Evolutionary conservation across 1,140 invertebrate species (phyloP), one percentile per base, ranked within the genome.

Genomic region (Phymorhynchus buccinoides): DNA sequence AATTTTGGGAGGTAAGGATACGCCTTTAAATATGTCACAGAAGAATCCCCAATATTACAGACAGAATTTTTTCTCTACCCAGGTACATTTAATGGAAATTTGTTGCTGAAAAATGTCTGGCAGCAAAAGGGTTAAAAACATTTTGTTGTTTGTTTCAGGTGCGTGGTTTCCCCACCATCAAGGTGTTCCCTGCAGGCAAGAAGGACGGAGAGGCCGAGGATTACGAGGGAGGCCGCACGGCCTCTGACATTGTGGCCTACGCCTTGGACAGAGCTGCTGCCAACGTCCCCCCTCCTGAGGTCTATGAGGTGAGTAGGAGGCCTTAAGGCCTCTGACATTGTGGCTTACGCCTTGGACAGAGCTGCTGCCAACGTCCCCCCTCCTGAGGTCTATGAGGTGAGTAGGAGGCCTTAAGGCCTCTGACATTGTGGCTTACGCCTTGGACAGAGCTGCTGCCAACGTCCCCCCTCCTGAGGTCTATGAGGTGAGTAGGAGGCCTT

Each of bases 131-230:
- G 32, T 1, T 12, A 37, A 39, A 77, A 77, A 35, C 27, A 77
- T 22, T n/a, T 30, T 48, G 32, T 37, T 52, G 42, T 32, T 77
- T 18, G 48, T 82, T 85, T 14, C 82, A 94, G 93, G 96, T 99
- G 52, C 95, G 96, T 89, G 98, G 99, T 0, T 99, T 98, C 94
- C 99, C 99, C 16, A 99, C 98, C 14, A 99, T 99, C 86, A 99
- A 99, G 94, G 96, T 96, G 92, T 99, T 99, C 94, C 94, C 96
- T 1, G 94, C 96, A 44, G 98, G 98, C 82, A 95, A 96, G 86
- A 98, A 97, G 92, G 94, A 95, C 83, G 95, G 96, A 95, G 95
- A 96, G 86, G 97, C 98, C 77, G 89, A 93, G 84, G 95, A 96
- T 16, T 96, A 95, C 91, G 94, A 95, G 91, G 98, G 98, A 41